Conservation (phyloP, 2,113 vertebrate species). For the Eclectus roratus region DNA sequence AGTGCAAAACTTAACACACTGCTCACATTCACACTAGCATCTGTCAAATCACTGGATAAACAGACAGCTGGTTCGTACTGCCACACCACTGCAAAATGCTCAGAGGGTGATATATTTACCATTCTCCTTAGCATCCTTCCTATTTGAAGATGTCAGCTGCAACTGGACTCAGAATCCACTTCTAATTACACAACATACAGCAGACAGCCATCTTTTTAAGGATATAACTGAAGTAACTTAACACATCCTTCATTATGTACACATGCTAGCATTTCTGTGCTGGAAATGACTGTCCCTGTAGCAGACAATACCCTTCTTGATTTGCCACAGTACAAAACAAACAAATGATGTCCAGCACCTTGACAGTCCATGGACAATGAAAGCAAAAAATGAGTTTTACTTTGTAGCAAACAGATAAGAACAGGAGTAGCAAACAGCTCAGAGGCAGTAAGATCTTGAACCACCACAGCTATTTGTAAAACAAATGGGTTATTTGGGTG, state of each 20-base stretch:
- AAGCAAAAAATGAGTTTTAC: background rate
- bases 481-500: background rate
- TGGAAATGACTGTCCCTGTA: background rate
- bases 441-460: background rate
- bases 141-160: background rate
- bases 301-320: background rate
- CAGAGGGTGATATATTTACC: background rate
- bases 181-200: background rate
- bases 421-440: background rate
- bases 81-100: background rate
- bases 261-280: background rate
- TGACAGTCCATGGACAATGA: background rate
- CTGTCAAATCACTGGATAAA: background rate
- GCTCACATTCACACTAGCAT: background rate
- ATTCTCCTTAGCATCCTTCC: background rate
- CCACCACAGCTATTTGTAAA: background rate
- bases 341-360: background rate
- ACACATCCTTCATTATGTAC: accelerated
- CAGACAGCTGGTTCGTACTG: background rate
- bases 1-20: background rate
- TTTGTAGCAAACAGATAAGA: background rate
- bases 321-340: background rate
- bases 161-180: background rate
- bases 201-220: background rate
- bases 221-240: background rate